A percentile compares a stretch with the other conserved stretches of the same genome.
phyloP scores from a whole-genome alignment of 2,888 invertebrate species.

The Erebia aethiops region DNA sequence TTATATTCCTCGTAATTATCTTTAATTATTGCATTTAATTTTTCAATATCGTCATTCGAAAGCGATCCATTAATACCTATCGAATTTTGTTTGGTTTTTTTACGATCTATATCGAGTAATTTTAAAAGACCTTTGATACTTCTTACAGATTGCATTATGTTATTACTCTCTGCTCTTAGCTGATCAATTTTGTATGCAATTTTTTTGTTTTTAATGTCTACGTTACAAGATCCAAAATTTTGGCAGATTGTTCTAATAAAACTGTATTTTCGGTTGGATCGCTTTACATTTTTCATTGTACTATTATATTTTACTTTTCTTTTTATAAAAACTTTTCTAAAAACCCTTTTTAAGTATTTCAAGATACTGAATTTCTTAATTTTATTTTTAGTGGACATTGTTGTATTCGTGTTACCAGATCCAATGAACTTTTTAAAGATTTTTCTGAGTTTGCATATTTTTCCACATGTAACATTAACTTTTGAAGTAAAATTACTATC shows the following conservation, averaged over 20 bases:
- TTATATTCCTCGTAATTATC: slow-evolving; percentile 42
- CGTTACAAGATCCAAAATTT: slow-evolving; percentile 54
- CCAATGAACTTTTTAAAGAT: slow-evolving; percentile 10
- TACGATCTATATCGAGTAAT: slow-evolving; percentile 30
- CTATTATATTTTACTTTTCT: slow-evolving; percentile 37
- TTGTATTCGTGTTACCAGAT: slow-evolving; percentile 40
- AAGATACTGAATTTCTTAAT: slow-evolving; percentile 49
- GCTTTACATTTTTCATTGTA: slow-evolving; percentile 33
- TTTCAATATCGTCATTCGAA: slow-evolving; percentile 48
- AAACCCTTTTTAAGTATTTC: slow-evolving; percentile 57
- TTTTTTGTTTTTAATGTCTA: slow-evolving; percentile 47
- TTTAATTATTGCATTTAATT: slow-evolving; percentile 56
- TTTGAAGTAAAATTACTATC: not conserved
- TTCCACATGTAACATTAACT: slow-evolving; percentile 36
- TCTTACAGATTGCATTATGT: slow-evolving; percentile 57
- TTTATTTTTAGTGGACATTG: slow-evolving; percentile 32
- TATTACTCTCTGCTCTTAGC: slow-evolving; percentile 55
- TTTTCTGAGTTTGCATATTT: slow-evolving; percentile 32
- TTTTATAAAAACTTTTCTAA: slow-evolving; percentile 54
- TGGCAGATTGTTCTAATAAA: slow-evolving; percentile 57
- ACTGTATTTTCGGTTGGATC: slow-evolving; percentile 45
- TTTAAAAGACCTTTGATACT: slow-evolving; percentile 57
- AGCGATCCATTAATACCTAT: slow-evolving; percentile 36
- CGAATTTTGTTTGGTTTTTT: slow-evolving; percentile 28
- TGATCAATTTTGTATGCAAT: slow-evolving; percentile 56